Evolutionary conservation across 2,113 vertebrate species (phyloP).

Genomic region (Proteles cristata): DNA sequence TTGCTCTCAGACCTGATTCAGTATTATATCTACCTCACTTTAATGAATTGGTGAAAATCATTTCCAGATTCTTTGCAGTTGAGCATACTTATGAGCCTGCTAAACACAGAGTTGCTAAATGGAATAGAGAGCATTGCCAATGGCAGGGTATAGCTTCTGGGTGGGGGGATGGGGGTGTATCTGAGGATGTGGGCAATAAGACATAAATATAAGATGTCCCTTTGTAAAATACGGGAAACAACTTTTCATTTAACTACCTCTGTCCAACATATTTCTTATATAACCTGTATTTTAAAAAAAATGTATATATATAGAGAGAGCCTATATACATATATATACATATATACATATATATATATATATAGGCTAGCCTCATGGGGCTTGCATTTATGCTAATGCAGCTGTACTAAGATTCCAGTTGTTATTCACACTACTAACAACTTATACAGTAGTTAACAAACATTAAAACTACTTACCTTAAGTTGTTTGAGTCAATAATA

Average conservation of each 20-base stretch:
- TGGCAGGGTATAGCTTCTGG: background rate
- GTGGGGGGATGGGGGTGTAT: too few relatives aligned
- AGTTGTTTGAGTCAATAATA: background rate
- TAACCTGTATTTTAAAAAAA: background rate
- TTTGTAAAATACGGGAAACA: background rate
- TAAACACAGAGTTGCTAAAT: background rate
- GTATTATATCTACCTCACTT: background rate
- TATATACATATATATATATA: too few relatives aligned
- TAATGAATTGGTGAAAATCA: background rate
- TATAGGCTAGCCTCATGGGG: background rate
- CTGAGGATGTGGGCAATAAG: background rate
- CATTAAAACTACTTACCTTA: background rate
- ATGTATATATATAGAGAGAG: background rate
- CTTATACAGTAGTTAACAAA: background rate
- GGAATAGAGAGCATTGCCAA: background rate
- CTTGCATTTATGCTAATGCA: background rate
- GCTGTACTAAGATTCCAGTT: background rate
- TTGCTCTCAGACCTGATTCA: background rate
- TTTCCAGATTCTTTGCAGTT: background rate
- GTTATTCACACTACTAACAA: background rate
- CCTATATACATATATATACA: background rate
- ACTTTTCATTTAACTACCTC: background rate
- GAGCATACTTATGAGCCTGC: background rate
- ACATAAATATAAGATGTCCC: background rate
- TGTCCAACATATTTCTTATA: background rate